phyloP scores from a whole-genome alignment of 1,140 invertebrate species.

The Zaprionus capensis region DNA sequence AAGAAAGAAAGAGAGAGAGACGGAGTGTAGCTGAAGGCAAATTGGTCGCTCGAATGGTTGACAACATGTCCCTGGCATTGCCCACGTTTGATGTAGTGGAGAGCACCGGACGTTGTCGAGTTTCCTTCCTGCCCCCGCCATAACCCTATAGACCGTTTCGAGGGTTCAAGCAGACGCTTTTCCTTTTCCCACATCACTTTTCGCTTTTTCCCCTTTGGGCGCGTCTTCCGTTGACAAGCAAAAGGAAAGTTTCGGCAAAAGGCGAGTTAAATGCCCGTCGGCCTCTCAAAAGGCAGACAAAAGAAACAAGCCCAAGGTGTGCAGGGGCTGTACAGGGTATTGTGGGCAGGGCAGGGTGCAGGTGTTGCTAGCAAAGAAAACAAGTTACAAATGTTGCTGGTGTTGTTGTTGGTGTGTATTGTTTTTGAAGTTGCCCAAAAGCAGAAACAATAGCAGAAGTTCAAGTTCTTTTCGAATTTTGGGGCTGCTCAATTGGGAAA shows the following conservation, averaged over 20 bases:
- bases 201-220: neutral
- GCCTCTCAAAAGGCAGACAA: conserved; percentile 52
- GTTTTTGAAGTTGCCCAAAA: conserved; percentile 43
- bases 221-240: conserved; percentile 58
- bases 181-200: conserved; percentile 24
- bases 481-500: neutral
- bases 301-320: conserved; percentile 31
- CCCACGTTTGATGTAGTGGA: conserved; percentile 46
- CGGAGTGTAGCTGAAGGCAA: conserved; percentile 16
- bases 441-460: conserved; percentile 48
- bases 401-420: conserved; percentile 26
- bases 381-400: conserved; percentile 51
- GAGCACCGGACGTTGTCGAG: conserved; percentile 36
- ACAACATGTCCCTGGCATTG: conserved; percentile 51
- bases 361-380: conserved; percentile 36
- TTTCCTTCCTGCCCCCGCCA: neutral
- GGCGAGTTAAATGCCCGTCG: conserved; percentile 52
- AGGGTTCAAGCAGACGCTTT: conserved; percentile 42
- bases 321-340: neutral
- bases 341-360: neutral
- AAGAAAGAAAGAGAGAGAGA: neutral
- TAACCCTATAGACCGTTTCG: neutral
- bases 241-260: conserved; percentile 53
- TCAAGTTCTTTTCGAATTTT: conserved; percentile 44
- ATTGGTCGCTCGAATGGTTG: conserved; percentile 58